Conservation (phyloP, 2,888 invertebrate species). For the Drosophila prostipennis region DNA sequence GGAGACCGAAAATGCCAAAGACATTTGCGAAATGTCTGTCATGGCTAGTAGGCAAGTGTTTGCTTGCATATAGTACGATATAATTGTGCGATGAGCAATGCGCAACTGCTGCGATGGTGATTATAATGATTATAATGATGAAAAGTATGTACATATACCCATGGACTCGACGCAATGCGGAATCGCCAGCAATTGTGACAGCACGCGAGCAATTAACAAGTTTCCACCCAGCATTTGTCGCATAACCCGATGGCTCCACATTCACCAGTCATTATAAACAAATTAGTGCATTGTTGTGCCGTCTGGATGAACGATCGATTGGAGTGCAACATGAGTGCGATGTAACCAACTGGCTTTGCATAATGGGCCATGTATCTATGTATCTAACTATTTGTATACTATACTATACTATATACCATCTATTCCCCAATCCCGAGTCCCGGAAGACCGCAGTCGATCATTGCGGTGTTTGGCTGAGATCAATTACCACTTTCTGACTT, state of each 20-base stretch:
- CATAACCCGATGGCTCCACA: slow-evolving; percentile 45
- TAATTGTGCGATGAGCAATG: slow-evolving; percentile 24
- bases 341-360: slow-evolving; percentile 28
- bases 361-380: slow-evolving; percentile 27
- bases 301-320: slow-evolving; percentile 21
- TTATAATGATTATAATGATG: slow-evolving; percentile 32
- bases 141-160: not conserved
- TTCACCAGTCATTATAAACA: slow-evolving; percentile 68
- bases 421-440: slow-evolving; percentile 35
- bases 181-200: slow-evolving; percentile 72
- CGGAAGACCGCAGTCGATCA: slow-evolving; percentile 57
- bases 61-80: not conserved
- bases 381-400: slow-evolving; percentile 20
- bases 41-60: slow-evolving; percentile 19
- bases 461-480: slow-evolving; percentile 37
- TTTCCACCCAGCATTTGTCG: slow-evolving; percentile 51
- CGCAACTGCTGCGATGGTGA: not conserved
- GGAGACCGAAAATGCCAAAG: slow-evolving; percentile 14
- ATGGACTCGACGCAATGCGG: slow-evolving; percentile 63
- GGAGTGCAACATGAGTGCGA: slow-evolving; percentile 1
- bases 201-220: slow-evolving; percentile 70
- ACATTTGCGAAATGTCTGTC: slow-evolving; percentile 63
- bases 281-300: slow-evolving; percentile 56
- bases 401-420: not conserved
- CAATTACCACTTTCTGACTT: slow-evolving; percentile 48